Percentiles rank a stretch among this genome's conserved stretches.
These are phyloP conservation scores for Halisarca cf. caerulea DNA, from an alignment of 37 sponge, comb jelly and placozoan genomes.

Conservation along the genomic window DNA sequence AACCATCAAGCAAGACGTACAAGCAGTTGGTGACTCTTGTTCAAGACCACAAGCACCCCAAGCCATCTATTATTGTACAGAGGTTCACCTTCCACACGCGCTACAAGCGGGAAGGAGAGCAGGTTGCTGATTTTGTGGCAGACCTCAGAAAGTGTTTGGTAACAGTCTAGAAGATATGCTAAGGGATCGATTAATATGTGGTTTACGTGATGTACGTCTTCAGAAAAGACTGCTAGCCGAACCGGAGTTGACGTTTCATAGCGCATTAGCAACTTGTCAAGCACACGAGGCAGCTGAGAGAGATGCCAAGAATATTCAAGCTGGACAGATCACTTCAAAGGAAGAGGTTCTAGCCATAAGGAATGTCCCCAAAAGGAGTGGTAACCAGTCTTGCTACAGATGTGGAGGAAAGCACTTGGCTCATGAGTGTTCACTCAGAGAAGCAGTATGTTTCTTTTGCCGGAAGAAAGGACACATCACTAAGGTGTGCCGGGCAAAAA, in stretches of 20 bases:
- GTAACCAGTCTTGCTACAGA: background rate
- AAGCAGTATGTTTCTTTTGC: background rate
- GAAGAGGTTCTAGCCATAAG: background rate
- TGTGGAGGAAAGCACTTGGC: background rate
- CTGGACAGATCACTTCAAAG: background rate
- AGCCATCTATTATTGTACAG: too few relatives aligned
- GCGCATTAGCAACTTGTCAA: background rate
- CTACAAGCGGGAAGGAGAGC: too few relatives aligned
- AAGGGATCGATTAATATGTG: background rate
- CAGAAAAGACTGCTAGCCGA: background rate
- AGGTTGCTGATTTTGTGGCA: too few relatives aligned
- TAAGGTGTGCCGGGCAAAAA: too few relatives aligned
- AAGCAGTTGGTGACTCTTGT: too few relatives aligned
- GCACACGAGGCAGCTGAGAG: background rate
- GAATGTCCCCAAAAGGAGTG: background rate
- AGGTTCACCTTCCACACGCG: too few relatives aligned
- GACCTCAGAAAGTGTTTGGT: too few relatives aligned
- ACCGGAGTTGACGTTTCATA: background rate
- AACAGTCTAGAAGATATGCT: background rate
- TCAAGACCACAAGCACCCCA: too few relatives aligned
- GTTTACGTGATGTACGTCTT: background rate
- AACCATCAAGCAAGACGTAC: too few relatives aligned
- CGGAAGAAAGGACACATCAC: too few relatives aligned
- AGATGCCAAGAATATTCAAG: background rate
- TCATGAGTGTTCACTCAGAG: background rate